A percentile compares a stretch with the other conserved stretches of the same genome.
These are phyloP conservation scores for Adelognathus sp. DNA, from an alignment of 2,888 invertebrate species.

Conservation along the genomic window DNA sequence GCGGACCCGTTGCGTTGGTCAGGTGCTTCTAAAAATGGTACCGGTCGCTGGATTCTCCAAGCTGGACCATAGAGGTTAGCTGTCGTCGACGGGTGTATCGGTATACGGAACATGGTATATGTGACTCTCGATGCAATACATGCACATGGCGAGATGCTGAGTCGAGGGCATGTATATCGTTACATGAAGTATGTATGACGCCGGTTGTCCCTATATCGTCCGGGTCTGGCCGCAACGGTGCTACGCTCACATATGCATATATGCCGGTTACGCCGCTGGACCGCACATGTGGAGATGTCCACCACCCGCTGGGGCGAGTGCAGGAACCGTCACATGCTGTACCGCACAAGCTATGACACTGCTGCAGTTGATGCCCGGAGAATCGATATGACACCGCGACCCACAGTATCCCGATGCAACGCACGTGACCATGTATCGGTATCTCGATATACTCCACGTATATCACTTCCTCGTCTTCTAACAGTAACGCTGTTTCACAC, in stretches of 20 bases:
- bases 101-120: not conserved
- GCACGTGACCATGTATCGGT: slow-evolving; percentile 25
- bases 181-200: not conserved
- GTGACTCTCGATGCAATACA: not conserved
- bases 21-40: slow-evolving; percentile 30
- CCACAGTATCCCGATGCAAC: slow-evolving; percentile 13
- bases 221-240: slow-evolving; percentile 4
- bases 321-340: slow-evolving; percentile 35
- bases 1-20: slow-evolving; percentile 56
- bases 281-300: slow-evolving; percentile 29
- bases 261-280: slow-evolving; percentile 30
- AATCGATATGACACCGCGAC: slow-evolving; percentile 46
- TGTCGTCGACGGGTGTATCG: slow-evolving; percentile 42
- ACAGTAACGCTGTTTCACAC: too few relatives aligned
- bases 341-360: not conserved
- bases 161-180: not conserved
- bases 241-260: slow-evolving; percentile 28
- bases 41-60: slow-evolving; percentile 37
- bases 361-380: slow-evolving; percentile 42
- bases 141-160: not conserved
- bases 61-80: slow-evolving; percentile 48
- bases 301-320: slow-evolving; percentile 14
- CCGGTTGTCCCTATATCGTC: not conserved
- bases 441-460: not conserved
- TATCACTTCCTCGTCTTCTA: too few relatives aligned